Percentiles rank a stretch among this genome's conserved stretches.
Conservation (phyloP, 2,888 invertebrate genomes). For the Drosophila nr. perissopoda region DNA sequence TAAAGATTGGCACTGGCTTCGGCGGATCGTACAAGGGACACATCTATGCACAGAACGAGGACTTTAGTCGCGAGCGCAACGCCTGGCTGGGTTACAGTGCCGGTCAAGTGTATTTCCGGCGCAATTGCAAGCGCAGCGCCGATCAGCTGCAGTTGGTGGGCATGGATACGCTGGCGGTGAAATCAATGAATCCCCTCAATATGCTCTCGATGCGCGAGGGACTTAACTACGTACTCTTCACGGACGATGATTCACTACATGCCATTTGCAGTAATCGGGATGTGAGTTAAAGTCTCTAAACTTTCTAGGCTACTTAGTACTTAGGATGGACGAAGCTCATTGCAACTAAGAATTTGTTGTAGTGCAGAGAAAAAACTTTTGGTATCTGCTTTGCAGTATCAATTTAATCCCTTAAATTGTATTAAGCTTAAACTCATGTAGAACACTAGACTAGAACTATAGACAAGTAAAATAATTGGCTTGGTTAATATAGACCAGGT, state of each 20-base stretch:
- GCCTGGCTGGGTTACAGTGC: conserved; percentile 95
- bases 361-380: no score
- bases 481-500: neutral
- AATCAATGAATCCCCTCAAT: conserved; percentile 84
- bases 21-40: conserved; percentile 97
- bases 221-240: conserved; percentile 86
- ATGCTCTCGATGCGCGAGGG: conserved; percentile 83
- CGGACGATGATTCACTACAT: conserved; percentile 92
- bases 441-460: neutral
- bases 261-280: conserved; percentile 92
- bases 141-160: conserved; percentile 85
- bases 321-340: neutral
- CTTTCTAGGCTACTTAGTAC: neutral
- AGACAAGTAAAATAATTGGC: neutral
- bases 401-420: neutral
- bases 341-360: neutral
- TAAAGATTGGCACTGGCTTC: conserved; percentile 98
- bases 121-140: conserved; percentile 85
- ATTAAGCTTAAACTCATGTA: no score
- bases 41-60: conserved; percentile 92
- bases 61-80: conserved; percentile 91
- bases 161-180: conserved; percentile 85
- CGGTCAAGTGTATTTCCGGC: conserved; percentile 92
- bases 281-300: conserved; percentile 85
- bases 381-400: neutral